Conservation (phyloP, 2,888 invertebrate species). For the Stomorhina lunata region DNA sequence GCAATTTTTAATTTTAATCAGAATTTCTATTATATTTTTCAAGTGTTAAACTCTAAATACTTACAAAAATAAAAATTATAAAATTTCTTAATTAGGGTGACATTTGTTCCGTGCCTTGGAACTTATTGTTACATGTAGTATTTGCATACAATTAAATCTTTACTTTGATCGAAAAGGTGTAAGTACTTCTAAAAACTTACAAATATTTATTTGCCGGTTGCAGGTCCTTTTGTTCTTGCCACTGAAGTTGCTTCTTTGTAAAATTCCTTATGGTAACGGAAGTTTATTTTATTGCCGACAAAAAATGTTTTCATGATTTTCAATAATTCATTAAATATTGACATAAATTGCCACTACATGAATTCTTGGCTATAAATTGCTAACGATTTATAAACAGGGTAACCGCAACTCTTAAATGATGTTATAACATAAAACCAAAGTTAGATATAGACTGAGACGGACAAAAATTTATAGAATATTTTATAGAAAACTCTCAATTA, state of each 20-base stretch:
- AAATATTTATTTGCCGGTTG: conserved; percentile 33
- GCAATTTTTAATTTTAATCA: conserved; percentile 38
- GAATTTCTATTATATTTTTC: too few species aligned
- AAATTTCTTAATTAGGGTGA: not conserved
- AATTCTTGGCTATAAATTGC: conserved; percentile 32
- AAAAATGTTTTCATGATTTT: conserved; percentile 33
- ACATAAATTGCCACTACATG: conserved; percentile 16
- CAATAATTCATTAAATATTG: conserved; percentile 54
- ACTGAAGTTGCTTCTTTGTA: not conserved
- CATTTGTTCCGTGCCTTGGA: not conserved
- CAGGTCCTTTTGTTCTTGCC: not conserved
- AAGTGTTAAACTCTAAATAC: too few species aligned
- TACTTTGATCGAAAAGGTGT: too few species aligned
- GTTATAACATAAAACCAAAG: too few species aligned
- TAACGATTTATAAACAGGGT: too few species aligned
- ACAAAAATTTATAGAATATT: too few species aligned
- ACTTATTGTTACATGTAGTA: conserved; percentile 1
- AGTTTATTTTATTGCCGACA: conserved; percentile 41
- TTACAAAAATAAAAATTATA: not conserved
- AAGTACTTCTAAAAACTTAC: not conserved
- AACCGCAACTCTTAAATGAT: too few species aligned
- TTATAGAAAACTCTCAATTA: too few species aligned
- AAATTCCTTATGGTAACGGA: conserved; percentile 30
- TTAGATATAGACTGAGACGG: too few species aligned
- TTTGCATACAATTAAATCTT: conserved; percentile 49